phyloP scores from a whole-genome alignment of 1,140 invertebrate genomes.

The Branchinecta lynchi region DNA sequence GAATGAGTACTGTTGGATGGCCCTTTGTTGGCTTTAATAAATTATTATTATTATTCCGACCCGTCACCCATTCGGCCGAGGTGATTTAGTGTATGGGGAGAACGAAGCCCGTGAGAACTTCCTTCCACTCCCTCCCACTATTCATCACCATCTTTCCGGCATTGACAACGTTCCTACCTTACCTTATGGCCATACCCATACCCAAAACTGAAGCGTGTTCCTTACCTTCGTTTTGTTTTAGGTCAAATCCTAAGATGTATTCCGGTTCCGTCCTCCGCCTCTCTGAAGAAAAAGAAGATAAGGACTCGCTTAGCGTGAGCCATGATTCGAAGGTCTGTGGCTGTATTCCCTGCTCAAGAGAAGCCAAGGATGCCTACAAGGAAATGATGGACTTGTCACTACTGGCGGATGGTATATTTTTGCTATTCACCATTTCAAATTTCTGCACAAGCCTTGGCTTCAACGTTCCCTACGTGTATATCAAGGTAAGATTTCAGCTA shows the following conservation, averaged over 20 bases:
- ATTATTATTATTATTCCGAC: too few relatives aligned
- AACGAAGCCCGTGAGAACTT: too few relatives aligned
- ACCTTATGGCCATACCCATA: too few relatives aligned
- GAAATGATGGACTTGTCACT: constrained; percentile 74
- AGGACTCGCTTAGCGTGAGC: constrained; percentile 20
- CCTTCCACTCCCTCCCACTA: too few relatives aligned
- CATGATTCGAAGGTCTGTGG: constrained; percentile 25
- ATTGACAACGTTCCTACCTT: too few relatives aligned
- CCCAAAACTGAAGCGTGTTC: too few relatives aligned
- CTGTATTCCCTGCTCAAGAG: constrained; percentile 30
- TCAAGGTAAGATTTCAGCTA: constrained; percentile 37
- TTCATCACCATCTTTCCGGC: too few relatives aligned
- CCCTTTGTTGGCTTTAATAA: too few relatives aligned
- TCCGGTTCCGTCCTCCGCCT: constrained; percentile 23
- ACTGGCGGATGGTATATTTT: constrained; percentile 66
- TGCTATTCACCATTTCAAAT: constrained; percentile 81
- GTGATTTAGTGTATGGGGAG: too few relatives aligned
- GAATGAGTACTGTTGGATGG: too few relatives aligned
- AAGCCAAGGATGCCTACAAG: constrained; percentile 44
- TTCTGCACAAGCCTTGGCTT: constrained; percentile 92
- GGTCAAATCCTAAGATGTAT: constrained; percentile 23
- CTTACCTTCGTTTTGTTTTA: constrained; percentile 12
- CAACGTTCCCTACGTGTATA: constrained; percentile 81
- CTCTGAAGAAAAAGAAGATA: constrained; percentile 19
- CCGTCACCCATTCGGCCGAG: too few relatives aligned